phyloP scores from a whole-genome alignment of 2,113 vertebrate genomes.

The Otocyon megalotis region DNA sequence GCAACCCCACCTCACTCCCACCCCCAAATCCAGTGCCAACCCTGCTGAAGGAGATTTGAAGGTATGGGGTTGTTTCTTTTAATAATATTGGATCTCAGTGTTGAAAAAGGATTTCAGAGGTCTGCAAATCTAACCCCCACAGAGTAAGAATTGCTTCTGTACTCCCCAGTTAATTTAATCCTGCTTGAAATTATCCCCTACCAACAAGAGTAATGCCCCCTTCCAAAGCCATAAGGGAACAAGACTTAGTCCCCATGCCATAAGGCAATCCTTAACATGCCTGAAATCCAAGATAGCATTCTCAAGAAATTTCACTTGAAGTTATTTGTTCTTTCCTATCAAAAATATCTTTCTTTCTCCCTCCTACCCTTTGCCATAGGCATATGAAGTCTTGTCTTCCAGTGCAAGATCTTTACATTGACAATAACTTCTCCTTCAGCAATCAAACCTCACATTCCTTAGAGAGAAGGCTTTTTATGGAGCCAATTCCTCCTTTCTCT shows the following conservation, averaged over 20 bases:
- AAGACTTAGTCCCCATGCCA: neutral
- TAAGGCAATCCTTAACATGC: neutral
- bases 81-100: neutral
- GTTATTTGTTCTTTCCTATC: neutral
- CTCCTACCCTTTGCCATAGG: neutral
- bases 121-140: neutral
- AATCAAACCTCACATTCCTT: neutral
- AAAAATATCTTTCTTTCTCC: neutral
- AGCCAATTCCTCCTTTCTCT: neutral
- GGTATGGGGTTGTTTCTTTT: neutral
- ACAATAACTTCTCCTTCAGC: neutral
- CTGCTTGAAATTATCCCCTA: neutral
- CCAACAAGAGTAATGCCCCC: neutral
- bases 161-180: neutral
- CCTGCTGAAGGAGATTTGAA: neutral
- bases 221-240: neutral
- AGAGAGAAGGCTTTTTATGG: neutral
- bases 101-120: neutral
- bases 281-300: neutral
- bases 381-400: neutral
- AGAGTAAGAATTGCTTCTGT: neutral
- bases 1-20: neutral
- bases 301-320: conserved; percentile 4
- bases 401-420: neutral
- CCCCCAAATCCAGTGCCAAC: neutral